These are phyloP conservation scores for Cryptocephalus primarius DNA, from an alignment of 2,888 invertebrate genomes.

Conservation along the genomic window DNA sequence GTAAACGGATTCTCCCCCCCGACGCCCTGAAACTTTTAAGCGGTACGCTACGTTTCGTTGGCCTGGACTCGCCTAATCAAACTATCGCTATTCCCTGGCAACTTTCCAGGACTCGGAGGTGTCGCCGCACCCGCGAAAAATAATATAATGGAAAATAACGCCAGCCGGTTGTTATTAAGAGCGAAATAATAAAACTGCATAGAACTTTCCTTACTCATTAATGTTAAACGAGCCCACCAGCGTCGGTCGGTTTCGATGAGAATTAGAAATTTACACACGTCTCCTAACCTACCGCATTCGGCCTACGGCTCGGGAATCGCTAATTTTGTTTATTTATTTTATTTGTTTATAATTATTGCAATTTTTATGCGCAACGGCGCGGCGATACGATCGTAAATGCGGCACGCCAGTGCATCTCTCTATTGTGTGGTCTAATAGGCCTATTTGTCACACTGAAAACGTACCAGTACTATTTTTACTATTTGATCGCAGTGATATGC, in stretches of 20 bases:
- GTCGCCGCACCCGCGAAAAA: no score
- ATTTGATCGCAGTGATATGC: constrained; percentile 2
- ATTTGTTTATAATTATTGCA: constrained; percentile 27
- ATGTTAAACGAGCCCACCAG: not conserved
- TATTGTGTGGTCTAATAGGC: constrained; percentile 17
- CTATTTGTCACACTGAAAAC: constrained; percentile 12
- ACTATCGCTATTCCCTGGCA: no score
- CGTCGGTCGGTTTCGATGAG: not conserved
- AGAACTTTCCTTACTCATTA: no score
- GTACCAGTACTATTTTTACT: constrained; percentile 14
- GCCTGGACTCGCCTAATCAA: no score
- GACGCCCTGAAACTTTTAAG: no score
- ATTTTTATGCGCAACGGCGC: constrained; percentile 30
- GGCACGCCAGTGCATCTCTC: constrained; percentile 14
- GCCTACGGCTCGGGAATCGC: constrained; percentile 14
- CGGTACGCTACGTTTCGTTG: no score
- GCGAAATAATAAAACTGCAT: no score
- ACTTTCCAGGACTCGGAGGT: no score
- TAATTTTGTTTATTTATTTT: constrained; percentile 15
- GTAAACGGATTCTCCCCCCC: no score
- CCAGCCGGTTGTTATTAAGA: no score
- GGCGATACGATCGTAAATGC: constrained; percentile 26
- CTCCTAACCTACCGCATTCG: constrained; percentile 24
- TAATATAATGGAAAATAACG: no score
- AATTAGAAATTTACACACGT: constrained; percentile 8